Base-by-base conservation (phyloP, 1,140 invertebrate genomes). In the Sycophaga agraensis region DNA sequence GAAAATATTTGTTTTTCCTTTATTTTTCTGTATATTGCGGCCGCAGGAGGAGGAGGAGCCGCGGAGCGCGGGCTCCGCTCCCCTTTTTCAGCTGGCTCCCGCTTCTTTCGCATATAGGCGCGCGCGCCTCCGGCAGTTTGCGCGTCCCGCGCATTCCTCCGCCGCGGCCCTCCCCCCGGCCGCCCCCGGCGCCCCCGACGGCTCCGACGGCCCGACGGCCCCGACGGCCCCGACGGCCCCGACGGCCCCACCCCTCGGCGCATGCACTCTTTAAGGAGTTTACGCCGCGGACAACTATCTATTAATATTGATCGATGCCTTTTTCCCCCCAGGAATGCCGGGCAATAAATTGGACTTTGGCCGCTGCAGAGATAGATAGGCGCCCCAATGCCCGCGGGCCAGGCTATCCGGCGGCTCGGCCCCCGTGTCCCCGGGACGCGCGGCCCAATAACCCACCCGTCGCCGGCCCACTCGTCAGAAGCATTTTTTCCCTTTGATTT, bases 1-100 rank as follows among this genome's bases (percentile, higher is more conserved):
- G 67, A 73, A 75, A 75, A 77, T 74, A 77, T 77, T 73, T 73
- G 69, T 65, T 54, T 54, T 22, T 37, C 31, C 45, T 64, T 57
- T 58, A 35, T 48, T 50, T 57, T 49, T 50, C 45, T 46, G 22
- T 51, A 51, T 7, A 34, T 12, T 57, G 60, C 24, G 22, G n/a
- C 42, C 31, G 50, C 2, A 2, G 43, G 5, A 50, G 31, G 9
- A 26, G 16, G 16, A 22, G 16, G 11, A 8, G n/a, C n/a, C n/a
- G n/a, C n/a, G n/a, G n/a, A n/a, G n/a, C n/a, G n/a, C 4, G 35
- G 17, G 55, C 63, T 56, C 62, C 35, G n/a, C n/a, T 68, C 57
- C 55, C 64, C 65, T 67, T 68, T 63, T 66, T 63, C 43, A 0
- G 21, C 11, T 4, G 11, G 12, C 46, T 21, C 6, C 11, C 3